Base-by-base conservation (phyloP, 2,113 vertebrate genomes). In the Isichthys henryi region DNA sequence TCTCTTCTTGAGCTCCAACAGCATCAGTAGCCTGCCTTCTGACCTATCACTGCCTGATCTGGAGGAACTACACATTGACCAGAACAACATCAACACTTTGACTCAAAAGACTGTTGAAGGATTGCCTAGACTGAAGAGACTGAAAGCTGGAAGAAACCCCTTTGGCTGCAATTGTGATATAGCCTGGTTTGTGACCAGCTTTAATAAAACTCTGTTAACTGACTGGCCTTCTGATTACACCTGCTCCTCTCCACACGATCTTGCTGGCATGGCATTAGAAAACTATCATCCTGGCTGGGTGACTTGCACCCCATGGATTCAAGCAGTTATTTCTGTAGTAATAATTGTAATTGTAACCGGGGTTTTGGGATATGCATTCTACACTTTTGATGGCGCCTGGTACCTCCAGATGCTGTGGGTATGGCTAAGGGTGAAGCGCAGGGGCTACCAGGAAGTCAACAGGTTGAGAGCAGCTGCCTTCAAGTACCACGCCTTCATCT, bases 351-450 rank as follows among this genome's bases (percentile, higher is more conserved):
- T 77, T 0, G 23, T 93, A 2, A 48, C 10, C 80, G 58, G 58
- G 17, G 85, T 89, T 0, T 35, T 92, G 11, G 92, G 88, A 8
- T 49, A 93, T 43, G 58, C 89, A 62, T 94, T 93, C 88, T 90
- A 94, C 88, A 88, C 87, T 52, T 93, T 92, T 66, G 94, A 96
- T 39, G 94, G 94, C 1, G 82, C 91, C 0, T 95, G 94, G 95
- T 96, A 95, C 48, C 62, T 91, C 15, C 94, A 92, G 88, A 95
- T 95, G 94, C 85, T 94, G 0, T 95, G 94, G 94, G 92, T 94
- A 39, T 95, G 95, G 95, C 93, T 95, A n/a, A 90, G 91, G 17
- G 91, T 94, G 82, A 95, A 95, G 86, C 90, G 90, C 21, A 91
- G 93, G 89, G 88, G 91, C 62, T 83, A 90, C 82, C 94, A 92